Conservation (phyloP, 2,113 vertebrate species). For the Butorides virescens region DNA sequence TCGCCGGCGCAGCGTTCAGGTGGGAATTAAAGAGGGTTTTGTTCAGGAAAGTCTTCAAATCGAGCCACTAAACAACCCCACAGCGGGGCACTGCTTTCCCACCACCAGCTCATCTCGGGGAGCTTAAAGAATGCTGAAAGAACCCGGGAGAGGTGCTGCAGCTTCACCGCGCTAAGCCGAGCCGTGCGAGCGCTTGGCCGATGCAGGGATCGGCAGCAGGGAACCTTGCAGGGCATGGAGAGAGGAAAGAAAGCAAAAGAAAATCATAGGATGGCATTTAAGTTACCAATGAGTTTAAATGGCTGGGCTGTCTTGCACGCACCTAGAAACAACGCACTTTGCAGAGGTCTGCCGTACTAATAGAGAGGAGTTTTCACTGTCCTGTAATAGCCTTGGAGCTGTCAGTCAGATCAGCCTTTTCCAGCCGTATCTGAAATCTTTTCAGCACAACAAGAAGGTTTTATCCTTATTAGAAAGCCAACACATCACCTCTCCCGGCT, state of each 20-base stretch:
- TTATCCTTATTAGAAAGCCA: neutral
- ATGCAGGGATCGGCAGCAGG: neutral
- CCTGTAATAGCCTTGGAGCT: neutral
- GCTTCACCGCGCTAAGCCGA: neutral
- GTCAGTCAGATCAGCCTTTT: neutral
- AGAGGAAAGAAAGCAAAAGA: neutral
- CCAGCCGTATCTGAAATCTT: neutral
- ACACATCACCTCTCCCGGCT: neutral
- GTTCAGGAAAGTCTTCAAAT: neutral
- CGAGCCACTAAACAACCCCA: neutral
- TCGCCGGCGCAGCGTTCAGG: neutral
- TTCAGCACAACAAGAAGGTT: neutral
- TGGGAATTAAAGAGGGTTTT: neutral
- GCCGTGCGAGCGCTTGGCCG: rapidly evolving
- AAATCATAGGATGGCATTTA: rapidly evolving
- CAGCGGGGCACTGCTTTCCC: neutral
- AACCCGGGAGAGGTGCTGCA: neutral
- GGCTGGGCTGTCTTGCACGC: neutral
- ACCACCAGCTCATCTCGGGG: rapidly evolving
- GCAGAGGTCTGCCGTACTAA: neutral
- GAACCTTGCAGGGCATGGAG: neutral
- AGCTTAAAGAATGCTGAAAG: neutral
- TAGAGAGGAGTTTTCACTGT: neutral
- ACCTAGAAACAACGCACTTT: neutral
- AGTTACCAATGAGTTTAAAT: neutral